phyloP scores from a whole-genome alignment of 2,797 vertebrate genomes.

The Cossypha niveicapilla region DNA sequence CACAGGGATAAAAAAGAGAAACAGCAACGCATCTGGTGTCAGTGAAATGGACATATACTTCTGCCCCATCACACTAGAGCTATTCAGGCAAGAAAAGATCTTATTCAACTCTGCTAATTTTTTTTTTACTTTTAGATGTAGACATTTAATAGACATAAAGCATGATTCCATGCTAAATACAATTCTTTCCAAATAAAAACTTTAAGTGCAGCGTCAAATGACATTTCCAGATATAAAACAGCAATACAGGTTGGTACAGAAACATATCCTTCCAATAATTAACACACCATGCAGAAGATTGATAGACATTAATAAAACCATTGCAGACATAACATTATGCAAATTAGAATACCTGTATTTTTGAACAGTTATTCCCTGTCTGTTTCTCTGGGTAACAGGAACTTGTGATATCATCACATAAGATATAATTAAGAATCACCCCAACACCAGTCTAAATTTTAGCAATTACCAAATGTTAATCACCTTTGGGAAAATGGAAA shows the following conservation, averaged over 20 bases:
- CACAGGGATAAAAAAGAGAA: background rate
- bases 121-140: background rate
- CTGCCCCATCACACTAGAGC: background rate
- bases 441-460: background rate
- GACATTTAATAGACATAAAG: background rate
- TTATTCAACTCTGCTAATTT: background rate
- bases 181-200: background rate
- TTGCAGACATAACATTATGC: background rate
- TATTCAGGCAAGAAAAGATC: background rate
- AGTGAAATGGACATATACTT: background rate
- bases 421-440: background rate
- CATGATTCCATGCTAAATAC: background rate
- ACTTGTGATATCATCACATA: background rate
- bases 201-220: background rate
- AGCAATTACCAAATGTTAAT: background rate
- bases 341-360: background rate
- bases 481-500: background rate
- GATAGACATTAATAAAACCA: background rate
- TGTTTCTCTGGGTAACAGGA: background rate
- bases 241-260: background rate
- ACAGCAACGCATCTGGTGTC: background rate
- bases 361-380: background rate
- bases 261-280: background rate
- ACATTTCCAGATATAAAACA: background rate
- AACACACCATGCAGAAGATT: background rate